Evolutionary conservation across 2,797 vertebrate species (phyloP).

Genomic region (Lacerta agilis): DNA sequence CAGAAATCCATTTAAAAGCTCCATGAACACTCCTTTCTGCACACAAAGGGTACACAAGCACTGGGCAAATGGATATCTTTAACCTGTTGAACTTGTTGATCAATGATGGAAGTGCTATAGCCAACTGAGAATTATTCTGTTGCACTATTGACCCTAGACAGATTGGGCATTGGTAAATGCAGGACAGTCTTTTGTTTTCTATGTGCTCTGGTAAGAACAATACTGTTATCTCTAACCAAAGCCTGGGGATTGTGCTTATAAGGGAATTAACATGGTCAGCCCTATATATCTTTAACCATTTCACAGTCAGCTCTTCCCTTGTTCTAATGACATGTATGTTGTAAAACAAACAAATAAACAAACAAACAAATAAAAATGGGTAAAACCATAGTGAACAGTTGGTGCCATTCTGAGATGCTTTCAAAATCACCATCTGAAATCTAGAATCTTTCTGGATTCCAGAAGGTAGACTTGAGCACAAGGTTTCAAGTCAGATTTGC

Average conservation of each 20-base stretch:
- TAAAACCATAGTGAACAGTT: not conserved
- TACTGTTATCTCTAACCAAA: slow-evolving; percentile 64
- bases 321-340: not conserved
- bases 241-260: slow-evolving; percentile 43
- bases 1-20: slow-evolving; percentile 50
- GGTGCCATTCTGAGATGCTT: not conserved
- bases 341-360: too few species aligned
- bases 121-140: slow-evolving; percentile 38
- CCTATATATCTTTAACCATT: slow-evolving; percentile 40
- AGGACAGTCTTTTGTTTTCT: slow-evolving; percentile 45
- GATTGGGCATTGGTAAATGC: not conserved
- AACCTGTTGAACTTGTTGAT: slow-evolving; percentile 49
- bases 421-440: not conserved
- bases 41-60: not conserved
- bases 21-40: slow-evolving; percentile 35
- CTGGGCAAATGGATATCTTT: slow-evolving; percentile 52
- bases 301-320: not conserved
- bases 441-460: not conserved
- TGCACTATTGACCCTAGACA: slow-evolving; percentile 51
- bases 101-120: slow-evolving; percentile 58
- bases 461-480: not conserved
- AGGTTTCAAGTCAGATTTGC: not conserved
- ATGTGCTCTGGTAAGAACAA: slow-evolving; percentile 46
- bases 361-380: too few species aligned
- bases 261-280: slow-evolving; percentile 41